Evolutionary conservation across 2,797 vertebrate genomes (phyloP), one percentile per base, ranked within the genome.

Genomic region (Poeciliopsis paucimaculata): DNA sequence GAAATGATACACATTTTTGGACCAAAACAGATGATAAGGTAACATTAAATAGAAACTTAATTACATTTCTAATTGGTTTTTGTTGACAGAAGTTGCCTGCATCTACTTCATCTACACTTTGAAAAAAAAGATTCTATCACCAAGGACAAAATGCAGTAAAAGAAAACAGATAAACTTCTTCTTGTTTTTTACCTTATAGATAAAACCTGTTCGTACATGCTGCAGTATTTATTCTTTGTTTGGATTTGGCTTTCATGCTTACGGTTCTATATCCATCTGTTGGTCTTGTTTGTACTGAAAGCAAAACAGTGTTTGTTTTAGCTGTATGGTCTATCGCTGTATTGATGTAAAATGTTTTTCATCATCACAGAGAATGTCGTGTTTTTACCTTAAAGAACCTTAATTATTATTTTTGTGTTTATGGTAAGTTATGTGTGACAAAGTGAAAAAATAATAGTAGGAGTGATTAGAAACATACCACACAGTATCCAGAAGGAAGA

Each of bases 1-100:
- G 9, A 18, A 41, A 51, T 49, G n/a, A n/a, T 82, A 72, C 68
- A 31, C 49, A 34, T 80, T 85, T 34, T 79, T 72, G 51, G 45
- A 77, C 10, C 23, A 73, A 47, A 34, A 51, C 6, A 75, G 49
- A 11, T 76, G 66, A 77, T 79, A 46, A 5, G 77, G 20, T 41
- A 80, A 72, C 57, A 31, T 57, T 18, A 11, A 16, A 36, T 51
- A 36, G 31, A 73, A 23, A 51, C 5, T 36, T 23, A 36, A 55
- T 34, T 75, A 73, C 9, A 57, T 76, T 83, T 66, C 20, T 82
- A 28, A 18, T 73, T 34, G 10, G 3, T 15, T 39, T 36, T 53
- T 26, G 36, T 34, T 51, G 9, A 12, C 31, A 73, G 28, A 36
- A 20, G 18, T 73, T 31, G 23, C 20, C 16, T 73, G 46, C 15